Evolutionary conservation across 2,113 vertebrate species (phyloP).

Genomic region (Odocoileus virginianus): DNA sequence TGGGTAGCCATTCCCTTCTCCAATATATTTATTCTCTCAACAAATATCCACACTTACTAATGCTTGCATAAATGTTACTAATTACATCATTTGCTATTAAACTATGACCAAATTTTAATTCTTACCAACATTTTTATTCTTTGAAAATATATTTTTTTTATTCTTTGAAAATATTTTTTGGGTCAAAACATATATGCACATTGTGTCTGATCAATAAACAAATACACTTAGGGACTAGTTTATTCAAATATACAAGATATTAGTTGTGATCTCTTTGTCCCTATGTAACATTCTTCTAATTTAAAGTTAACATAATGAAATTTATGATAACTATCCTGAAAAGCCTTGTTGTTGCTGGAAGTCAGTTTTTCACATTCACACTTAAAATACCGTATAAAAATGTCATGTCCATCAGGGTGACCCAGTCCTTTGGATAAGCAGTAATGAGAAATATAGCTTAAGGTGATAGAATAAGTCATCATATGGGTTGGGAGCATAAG

Average conservation of each 20-base stretch:
- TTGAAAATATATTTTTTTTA: slow-evolving; percentile 46
- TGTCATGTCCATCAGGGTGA: slow-evolving; percentile 61
- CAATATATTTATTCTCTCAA: not conserved
- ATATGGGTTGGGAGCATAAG: not conserved
- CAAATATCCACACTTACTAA: not conserved
- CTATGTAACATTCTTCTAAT: slow-evolving; percentile 49
- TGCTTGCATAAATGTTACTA: not conserved
- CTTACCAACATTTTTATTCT: slow-evolving; percentile 41
- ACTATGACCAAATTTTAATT: slow-evolving; percentile 53
- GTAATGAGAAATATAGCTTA: slow-evolving; percentile 60
- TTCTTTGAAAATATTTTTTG: slow-evolving; percentile 39
- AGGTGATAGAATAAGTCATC: not conserved
- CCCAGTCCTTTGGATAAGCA: slow-evolving; percentile 69
- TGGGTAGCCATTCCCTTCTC: not conserved
- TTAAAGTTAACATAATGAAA: not conserved
- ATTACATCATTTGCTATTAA: not conserved
- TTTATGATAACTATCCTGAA: not conserved
- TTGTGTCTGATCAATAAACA: slow-evolving; percentile 62
- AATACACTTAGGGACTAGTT: slow-evolving; percentile 62
- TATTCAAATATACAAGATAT: slow-evolving; percentile 70
- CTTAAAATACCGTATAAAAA: slow-evolving; percentile 72
- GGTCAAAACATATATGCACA: slow-evolving; percentile 42
- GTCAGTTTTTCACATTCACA: slow-evolving; percentile 64
- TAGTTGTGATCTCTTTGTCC: slow-evolving; percentile 69
- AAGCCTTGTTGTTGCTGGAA: slow-evolving; percentile 27